Evolutionary conservation across 2,113 vertebrate genomes (phyloP).

Genomic region (Alouatta palliata): DNA sequence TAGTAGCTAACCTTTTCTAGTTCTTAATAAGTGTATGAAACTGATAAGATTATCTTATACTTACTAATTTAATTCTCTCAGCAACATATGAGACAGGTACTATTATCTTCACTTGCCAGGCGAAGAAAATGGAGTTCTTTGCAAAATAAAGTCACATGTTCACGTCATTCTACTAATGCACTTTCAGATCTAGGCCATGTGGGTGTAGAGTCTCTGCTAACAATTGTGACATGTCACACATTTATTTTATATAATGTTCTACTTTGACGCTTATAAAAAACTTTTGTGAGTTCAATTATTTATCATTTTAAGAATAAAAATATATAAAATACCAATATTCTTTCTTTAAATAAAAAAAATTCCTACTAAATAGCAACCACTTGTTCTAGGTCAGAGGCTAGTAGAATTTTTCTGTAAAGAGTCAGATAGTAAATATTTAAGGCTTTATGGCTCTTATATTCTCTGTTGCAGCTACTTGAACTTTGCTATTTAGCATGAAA

Average conservation of each 20-base stretch:
- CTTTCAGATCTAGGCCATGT: background rate
- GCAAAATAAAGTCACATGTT: background rate
- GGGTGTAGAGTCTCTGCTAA: background rate
- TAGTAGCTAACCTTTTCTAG: background rate
- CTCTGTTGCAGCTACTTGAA: background rate
- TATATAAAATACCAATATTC: background rate
- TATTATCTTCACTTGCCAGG: background rate
- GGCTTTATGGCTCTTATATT: background rate
- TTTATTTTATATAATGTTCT: background rate
- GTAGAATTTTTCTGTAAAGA: background rate
- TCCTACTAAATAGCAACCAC: background rate
- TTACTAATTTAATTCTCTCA: background rate
- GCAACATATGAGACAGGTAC: background rate
- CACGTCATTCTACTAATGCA: background rate
- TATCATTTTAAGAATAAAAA: background rate
- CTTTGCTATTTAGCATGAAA: background rate
- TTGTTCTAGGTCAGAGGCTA: background rate
- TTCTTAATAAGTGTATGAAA: constrained; percentile 7
- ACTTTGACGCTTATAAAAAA: background rate
- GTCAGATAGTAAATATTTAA: background rate
- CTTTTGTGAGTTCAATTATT: background rate
- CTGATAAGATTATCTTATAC: background rate
- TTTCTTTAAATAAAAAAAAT: background rate
- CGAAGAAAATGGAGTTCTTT: background rate
- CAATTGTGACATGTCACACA: background rate